A percentile compares a stretch with the other conserved stretches of the same genome.
Conservation (phyloP, 2,888 invertebrate genomes). For the Lepas anatifera region DNA sequence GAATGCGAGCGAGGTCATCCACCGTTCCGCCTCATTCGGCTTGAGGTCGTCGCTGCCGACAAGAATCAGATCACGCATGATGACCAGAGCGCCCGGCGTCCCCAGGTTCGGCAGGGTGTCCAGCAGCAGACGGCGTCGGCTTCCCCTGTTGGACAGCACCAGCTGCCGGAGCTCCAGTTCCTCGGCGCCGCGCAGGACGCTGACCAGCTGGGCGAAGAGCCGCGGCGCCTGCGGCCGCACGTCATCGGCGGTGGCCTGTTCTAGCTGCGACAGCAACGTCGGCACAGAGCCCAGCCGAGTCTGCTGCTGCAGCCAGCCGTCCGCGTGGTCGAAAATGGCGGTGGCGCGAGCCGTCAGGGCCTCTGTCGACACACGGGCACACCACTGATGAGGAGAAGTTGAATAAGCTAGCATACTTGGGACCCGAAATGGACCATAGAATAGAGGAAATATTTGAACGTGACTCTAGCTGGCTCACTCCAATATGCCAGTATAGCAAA, state of each 20-base stretch:
- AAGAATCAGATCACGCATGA: constrained; percentile 80
- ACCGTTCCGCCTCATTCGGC: constrained; percentile 55
- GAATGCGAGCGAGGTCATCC: constrained; percentile 76
- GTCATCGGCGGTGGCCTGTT: constrained; percentile 30
- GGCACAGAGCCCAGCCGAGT: constrained; percentile 29
- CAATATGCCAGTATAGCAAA: too few species aligned
- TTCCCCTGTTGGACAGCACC: constrained; percentile 21
- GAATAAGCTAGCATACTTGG: too few species aligned
- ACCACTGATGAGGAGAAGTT: too few species aligned
- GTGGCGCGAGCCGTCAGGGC: constrained; percentile 28
- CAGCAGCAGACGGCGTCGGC: constrained; percentile 37
- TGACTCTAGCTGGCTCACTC: too few species aligned
- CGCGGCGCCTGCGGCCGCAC: constrained; percentile 35
- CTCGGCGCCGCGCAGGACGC: constrained; percentile 33
- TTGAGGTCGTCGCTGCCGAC: constrained; percentile 48
- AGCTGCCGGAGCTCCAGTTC: constrained; percentile 31
- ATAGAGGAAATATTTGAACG: too few species aligned
- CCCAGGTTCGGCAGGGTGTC: constrained; percentile 80
- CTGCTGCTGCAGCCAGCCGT: constrained; percentile 21
- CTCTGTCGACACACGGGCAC: background rate
- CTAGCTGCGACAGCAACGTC: constrained; percentile 28
- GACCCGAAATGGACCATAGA: too few species aligned
- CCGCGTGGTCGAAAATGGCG: constrained; percentile 55
- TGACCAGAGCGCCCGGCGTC: constrained; percentile 62
- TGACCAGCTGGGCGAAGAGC: constrained; percentile 37